phyloP scores from a whole-genome alignment of 2,888 invertebrate genomes.

The Eupithecia pulchellata region DNA sequence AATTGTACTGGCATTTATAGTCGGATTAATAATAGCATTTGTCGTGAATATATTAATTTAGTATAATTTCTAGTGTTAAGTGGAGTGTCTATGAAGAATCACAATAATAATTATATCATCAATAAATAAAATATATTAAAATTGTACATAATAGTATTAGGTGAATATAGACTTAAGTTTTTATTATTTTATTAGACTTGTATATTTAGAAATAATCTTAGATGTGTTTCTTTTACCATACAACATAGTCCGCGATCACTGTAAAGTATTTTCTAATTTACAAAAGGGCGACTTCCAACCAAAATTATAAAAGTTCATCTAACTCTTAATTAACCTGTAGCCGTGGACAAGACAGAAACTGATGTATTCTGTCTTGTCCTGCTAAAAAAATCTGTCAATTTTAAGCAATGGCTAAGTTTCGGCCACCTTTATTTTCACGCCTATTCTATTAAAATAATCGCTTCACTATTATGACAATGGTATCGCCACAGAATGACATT shows the following conservation, averaged over 20 bases:
- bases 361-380: too few relatives aligned
- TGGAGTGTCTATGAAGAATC: slow-evolving; percentile 49
- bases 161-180: slow-evolving; percentile 60
- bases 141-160: slow-evolving; percentile 75
- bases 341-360: too few relatives aligned
- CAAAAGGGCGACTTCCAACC: background rate
- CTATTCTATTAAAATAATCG: background rate
- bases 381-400: too few relatives aligned
- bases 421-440: background rate
- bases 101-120: slow-evolving; percentile 57
- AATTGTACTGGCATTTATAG: slow-evolving; percentile 27
- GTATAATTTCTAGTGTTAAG: slow-evolving; percentile 34
- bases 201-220: slow-evolving; percentile 75
- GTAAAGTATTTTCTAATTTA: slow-evolving; percentile 15
- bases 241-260: slow-evolving; percentile 46
- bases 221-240: slow-evolving; percentile 78
- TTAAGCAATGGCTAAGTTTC: slow-evolving; percentile 2
- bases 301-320: background rate
- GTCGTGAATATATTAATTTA: slow-evolving; percentile 24
- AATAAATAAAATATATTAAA: slow-evolving; percentile 59
- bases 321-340: too few relatives aligned
- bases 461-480: background rate
- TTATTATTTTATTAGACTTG: slow-evolving; percentile 71
- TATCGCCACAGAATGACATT: background rate
- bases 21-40: slow-evolving; percentile 20